A percentile compares a stretch with the other conserved stretches of the same genome.
These are phyloP conservation scores for Lumbricus terrestris DNA, from an alignment of 2,888 invertebrate genomes.

Conservation along the genomic window DNA sequence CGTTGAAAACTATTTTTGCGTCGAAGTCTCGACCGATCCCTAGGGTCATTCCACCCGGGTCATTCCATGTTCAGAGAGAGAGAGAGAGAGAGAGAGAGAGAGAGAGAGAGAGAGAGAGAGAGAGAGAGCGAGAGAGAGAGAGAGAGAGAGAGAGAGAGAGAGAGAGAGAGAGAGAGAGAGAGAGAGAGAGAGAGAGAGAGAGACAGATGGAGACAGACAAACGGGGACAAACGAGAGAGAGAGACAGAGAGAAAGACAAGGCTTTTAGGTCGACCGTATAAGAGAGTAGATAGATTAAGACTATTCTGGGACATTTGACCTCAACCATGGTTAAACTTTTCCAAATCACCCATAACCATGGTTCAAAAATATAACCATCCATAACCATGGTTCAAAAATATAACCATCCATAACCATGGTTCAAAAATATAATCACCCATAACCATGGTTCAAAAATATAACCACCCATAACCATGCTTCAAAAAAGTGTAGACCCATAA, in stretches of 20 bases:
- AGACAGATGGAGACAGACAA: not conserved
- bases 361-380: no score
- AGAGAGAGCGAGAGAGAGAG: not conserved
- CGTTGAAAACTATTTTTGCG: not conserved
- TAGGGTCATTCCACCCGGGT: not conserved
- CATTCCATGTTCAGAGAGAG: not conserved
- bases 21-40: not conserved
- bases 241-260: not conserved
- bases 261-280: not conserved
- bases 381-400: no score
- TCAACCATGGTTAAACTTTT: no score
- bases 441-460: no score
- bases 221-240: not conserved
- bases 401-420: no score
- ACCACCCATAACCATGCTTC: no score
- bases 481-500: no score
- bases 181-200: not conserved
- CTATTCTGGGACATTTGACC: no score
- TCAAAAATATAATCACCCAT: no score
- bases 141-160: not conserved
- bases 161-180: not conserved
- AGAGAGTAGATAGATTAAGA: no score
- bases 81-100: not conserved
- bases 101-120: not conserved
- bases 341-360: no score